Conservation (phyloP, 2,888 invertebrate species). For the Strigamia transsilvanica region DNA sequence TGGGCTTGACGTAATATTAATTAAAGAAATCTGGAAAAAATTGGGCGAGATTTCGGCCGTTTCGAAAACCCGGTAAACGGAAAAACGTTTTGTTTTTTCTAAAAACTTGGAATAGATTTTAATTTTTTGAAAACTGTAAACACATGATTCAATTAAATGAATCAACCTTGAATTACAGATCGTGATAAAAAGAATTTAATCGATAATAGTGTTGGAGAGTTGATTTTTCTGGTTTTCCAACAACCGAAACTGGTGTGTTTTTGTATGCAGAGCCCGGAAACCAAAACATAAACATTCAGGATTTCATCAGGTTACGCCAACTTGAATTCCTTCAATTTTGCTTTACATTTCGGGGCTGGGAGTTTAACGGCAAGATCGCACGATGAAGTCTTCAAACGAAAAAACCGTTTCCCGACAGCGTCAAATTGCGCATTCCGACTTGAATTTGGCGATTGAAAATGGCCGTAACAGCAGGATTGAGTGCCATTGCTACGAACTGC, state of each 20-base stretch:
- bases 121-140: no score
- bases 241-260: not conserved
- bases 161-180: no score
- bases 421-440: conserved; percentile 6
- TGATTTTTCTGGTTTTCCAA: conserved; percentile 1
- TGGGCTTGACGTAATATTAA: no score
- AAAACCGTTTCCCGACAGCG: not conserved
- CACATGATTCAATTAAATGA: no score
- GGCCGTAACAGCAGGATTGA: not conserved
- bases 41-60: no score
- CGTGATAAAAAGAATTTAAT: no score
- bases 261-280: not conserved
- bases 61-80: no score
- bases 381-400: not conserved
- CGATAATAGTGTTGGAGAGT: no score
- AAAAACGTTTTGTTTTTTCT: no score
- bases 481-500: conserved; percentile 41
- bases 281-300: conserved; percentile 20
- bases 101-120: no score
- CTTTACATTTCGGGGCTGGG: not conserved
- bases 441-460: conserved; percentile 17
- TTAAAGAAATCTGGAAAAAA: no score
- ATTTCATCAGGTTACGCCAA: not conserved
- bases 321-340: not conserved
- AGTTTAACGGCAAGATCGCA: not conserved